Base-by-base conservation (phyloP, 2,888 invertebrate species). In the Sphecodes monilicornis region DNA sequence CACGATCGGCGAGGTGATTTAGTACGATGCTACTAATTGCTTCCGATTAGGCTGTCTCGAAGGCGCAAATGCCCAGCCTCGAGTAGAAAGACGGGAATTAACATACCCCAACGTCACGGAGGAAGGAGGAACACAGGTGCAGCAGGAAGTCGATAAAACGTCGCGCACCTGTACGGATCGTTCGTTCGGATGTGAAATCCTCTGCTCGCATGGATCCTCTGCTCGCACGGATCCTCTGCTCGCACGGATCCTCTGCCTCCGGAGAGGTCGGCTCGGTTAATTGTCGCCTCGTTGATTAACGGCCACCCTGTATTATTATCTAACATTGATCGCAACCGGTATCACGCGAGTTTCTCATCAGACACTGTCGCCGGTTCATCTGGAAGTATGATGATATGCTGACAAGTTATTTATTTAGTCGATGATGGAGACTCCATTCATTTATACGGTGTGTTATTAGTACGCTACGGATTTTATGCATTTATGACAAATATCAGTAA, bases 111-210 rank as follows among this genome's bases (percentile, higher is more conserved):
- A 86, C 88, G 90, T 90, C 90, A 89, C 88, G 88, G 89, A 80
- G 87, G 80, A 80, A 88, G 83, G 85, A 84, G 85, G 88, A 79
- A 74, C 87, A 88, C 93, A 93, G 93, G 93, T 93, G 93, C 92
- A 93, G 91, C 92, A 92, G 93, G 93, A 93, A 93, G 92, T 92
- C 88, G 82, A 88, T 89, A 84, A 82, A 76, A 46, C 66, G 66
- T 36, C n/a, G 60, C 64, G 29, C 68, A 50, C 69, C 72, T 70
- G 72, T 70, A 46, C 68, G 54, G 54, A 54, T n/a, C 60, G 60
- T 60, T 43, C 41, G 71, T 54, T 73, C 43, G 54, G 46, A 69
- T 72, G 69, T 70, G 84, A 69, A 80, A 85, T 72, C 50, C 39
- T 41, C 29, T 50, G 80, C 72, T 84, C 79, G 54, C 72, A 36